A percentile compares a stretch with the other conserved stretches of the same genome.
Conservation (phyloP, 1,140 invertebrate genomes). For the Harpegnathos saltator region DNA sequence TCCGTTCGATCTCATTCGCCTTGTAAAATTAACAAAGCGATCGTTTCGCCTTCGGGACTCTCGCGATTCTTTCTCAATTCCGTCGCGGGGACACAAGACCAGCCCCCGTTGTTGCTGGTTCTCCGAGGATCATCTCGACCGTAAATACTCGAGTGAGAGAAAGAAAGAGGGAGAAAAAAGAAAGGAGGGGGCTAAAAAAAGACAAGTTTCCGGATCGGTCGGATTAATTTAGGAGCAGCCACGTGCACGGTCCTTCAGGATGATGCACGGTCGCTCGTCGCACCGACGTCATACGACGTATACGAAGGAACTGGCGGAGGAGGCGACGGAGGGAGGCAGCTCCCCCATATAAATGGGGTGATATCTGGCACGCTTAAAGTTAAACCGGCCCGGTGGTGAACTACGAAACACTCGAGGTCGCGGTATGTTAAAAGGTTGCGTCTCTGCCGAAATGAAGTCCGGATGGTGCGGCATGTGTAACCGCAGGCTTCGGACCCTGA, state of each 20-base stretch:
- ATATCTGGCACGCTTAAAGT: constrained; percentile 61
- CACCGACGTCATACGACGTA: constrained; percentile 19
- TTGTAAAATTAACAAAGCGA: constrained; percentile 10
- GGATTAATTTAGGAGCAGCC: constrained; percentile 69
- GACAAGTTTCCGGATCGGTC: constrained; percentile 28
- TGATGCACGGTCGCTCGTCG: constrained; percentile 61
- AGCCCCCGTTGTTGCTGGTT: no score
- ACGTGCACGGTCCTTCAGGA: constrained; percentile 65
- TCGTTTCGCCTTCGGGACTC: no score
- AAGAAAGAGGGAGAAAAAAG: background rate
- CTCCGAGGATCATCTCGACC: no score
- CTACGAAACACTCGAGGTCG: constrained; percentile 73
- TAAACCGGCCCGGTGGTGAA: constrained; percentile 42
- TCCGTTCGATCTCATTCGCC: constrained; percentile 22
- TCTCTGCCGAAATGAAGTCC: constrained; percentile 43
- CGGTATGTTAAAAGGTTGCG: constrained; percentile 77
- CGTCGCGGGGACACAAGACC: no score
- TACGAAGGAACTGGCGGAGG: constrained; percentile 24
- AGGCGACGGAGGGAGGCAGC: background rate
- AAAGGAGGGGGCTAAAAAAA: constrained; percentile 1
- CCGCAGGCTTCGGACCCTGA: constrained; percentile 49
- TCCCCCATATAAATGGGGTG: background rate
- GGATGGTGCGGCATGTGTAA: constrained; percentile 58
- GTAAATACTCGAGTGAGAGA: no score
- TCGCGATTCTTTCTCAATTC: no score